These are phyloP conservation scores for Cataglyphis livida DNA, from an alignment of 2,888 invertebrate species.

Conservation along the genomic window DNA sequence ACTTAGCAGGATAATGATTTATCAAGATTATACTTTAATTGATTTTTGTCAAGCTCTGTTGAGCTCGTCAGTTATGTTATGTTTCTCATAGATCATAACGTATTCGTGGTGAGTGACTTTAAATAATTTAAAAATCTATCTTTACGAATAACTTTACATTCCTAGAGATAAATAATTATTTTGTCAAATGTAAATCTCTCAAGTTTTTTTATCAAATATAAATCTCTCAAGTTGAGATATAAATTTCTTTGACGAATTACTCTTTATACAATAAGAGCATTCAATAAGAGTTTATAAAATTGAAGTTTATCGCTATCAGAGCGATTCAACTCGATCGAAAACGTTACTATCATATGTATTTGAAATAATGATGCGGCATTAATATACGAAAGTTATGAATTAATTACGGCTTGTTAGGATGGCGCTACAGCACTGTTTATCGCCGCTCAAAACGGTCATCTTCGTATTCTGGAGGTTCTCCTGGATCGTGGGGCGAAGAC, in stretches of 20 bases:
- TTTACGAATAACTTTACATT: neutral
- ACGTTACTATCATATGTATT: neutral
- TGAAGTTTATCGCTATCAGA: slow-evolving; percentile 1
- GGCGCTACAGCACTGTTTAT: slow-evolving; percentile 96
- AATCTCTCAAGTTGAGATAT: neutral
- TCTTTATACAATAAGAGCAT: neutral
- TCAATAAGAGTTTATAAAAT: neutral
- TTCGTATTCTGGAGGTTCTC: slow-evolving; percentile 91
- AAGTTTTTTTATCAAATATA: neutral
- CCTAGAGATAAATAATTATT: neutral
- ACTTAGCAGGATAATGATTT: neutral
- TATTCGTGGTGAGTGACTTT: neutral
- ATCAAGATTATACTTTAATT: neutral
- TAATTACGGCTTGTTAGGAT: slow-evolving; percentile 88
- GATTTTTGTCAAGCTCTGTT: neutral
- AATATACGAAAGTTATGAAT: neutral
- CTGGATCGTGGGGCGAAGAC: slow-evolving; percentile 91
- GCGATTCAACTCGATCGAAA: neutral
- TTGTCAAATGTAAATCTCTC: neutral
- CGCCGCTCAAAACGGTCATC: slow-evolving; percentile 97
- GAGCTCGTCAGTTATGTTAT: neutral
- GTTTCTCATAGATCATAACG: no score
- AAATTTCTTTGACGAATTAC: neutral
- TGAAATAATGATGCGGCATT: neutral
- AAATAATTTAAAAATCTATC: neutral